Base-by-base conservation (phyloP, 1,140 invertebrate genomes). In the Holcopasites calliopsidis region DNA sequence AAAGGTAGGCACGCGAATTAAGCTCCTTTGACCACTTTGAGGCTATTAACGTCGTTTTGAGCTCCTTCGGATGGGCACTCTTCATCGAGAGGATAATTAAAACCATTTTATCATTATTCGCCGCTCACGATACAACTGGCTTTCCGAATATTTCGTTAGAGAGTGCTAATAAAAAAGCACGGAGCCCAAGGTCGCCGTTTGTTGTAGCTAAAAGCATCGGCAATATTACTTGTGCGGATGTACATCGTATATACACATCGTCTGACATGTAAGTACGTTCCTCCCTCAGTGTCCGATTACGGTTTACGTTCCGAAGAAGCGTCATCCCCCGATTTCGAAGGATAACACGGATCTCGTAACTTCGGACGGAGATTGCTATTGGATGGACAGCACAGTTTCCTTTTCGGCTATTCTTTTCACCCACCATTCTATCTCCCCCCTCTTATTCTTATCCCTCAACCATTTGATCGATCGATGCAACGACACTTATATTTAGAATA, bases 201-300 rank as follows among this genome's bases (percentile, higher is more conserved):
- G 68, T 61, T 69, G 66, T 55, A 62, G 72, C 69, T 81, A 79
- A 83, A 83, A 81, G 81, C 81, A 77, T 83, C 65, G 78, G 60
- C 81, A 68, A 80, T 83, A 83, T 83, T n/a, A n/a, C n/a, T n/a
- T n/a, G n/a, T n/a, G n/a, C n/a, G n/a, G n/a, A n/a, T n/a, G n/a
- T n/a, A n/a, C n/a, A n/a, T n/a, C n/a, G n/a, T n/a, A n/a, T n/a
- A n/a, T n/a, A n/a, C n/a, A n/a, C n/a, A n/a, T n/a, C n/a, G n/a
- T n/a, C n/a, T n/a, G n/a, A n/a, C n/a, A n/a, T n/a, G n/a, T n/a
- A n/a, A n/a, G n/a, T 76, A 49, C 47, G 65, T 55, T 81, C 57
- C 75, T 71, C 42, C 58, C 55, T 4, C 47, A 72, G 72, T 77
- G 42, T 79, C 74, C 58, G 74, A 77, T 79, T 79, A 79, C 77